These are phyloP conservation scores for fruit fly (Drosophila melanogaster) DNA, from an alignment of 1,140 invertebrate species.

Conservation along the genomic window Release_6_plus_ISO1_MT NT_037436.4:12900001-12900500, in stretches of 20 bases:
- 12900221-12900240: slow-evolving; percentile 39
- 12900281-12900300: slow-evolving; percentile 74
- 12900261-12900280: slow-evolving; percentile 62
- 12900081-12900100: slow-evolving; percentile 37
- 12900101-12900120: neutral
- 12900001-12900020: slow-evolving; percentile 36
- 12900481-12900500: neutral
- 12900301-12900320: slow-evolving; percentile 51
- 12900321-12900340: slow-evolving; percentile 63
- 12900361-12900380: slow-evolving; percentile 34
- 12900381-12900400: slow-evolving; percentile 62
- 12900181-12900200: slow-evolving; percentile 27
- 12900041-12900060: slow-evolving; percentile 71
- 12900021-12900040: slow-evolving; percentile 25
- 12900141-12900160: slow-evolving; percentile 68
- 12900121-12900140: slow-evolving; percentile 21
- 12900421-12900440: slow-evolving; percentile 50
- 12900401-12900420: slow-evolving; percentile 36
- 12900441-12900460: slow-evolving; percentile 33
- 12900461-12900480: neutral
- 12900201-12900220: slow-evolving; percentile 50
- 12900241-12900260: slow-evolving; percentile 12
- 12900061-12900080: slow-evolving; percentile 41
- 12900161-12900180: slow-evolving; percentile 38
- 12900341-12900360: slow-evolving; percentile 60